Percentiles rank a stretch among this genome's conserved stretches.
Conservation (phyloP, 2,888 invertebrate genomes). For the Liopterus haemorrhoidalis region DNA sequence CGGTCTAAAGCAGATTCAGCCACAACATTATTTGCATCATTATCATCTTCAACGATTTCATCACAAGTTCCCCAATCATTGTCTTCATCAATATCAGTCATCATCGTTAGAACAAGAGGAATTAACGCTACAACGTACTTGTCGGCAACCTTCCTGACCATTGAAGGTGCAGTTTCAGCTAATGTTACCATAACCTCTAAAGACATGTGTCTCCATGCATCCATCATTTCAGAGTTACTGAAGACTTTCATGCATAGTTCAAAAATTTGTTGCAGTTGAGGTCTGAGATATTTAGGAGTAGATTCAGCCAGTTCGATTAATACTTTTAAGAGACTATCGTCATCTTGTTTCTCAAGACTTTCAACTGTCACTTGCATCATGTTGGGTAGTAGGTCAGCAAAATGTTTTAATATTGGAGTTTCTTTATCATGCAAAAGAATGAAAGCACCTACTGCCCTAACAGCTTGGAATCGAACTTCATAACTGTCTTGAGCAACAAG, state of each 20-base stretch:
- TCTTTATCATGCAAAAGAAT: conserved; percentile 92
- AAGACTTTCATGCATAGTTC: conserved; percentile 82
- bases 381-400: conserved; percentile 75
- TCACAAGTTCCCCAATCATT: conserved; percentile 83
- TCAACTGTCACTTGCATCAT: conserved; percentile 72
- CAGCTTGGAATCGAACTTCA: conserved; percentile 74
- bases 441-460: conserved; percentile 79
- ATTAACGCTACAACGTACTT: conserved; percentile 77
- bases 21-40: conserved; percentile 89
- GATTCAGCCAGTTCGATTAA: conserved; percentile 91
- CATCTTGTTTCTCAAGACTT: conserved; percentile 76
- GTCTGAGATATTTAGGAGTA: conserved; percentile 85
- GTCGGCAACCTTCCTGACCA: conserved; percentile 87
- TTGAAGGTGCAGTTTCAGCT: conserved; percentile 92
- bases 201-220: conserved; percentile 83
- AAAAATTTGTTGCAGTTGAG: conserved; percentile 79
- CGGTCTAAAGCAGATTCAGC: conserved; percentile 96
- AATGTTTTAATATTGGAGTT: conserved; percentile 80
- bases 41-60: conserved; percentile 86
- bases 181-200: conserved; percentile 78
- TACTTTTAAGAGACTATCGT: conserved; percentile 86
- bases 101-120: conserved; percentile 83
- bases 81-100: conserved; percentile 92
- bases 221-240: conserved; percentile 63
- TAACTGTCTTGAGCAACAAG: conserved; percentile 62